These are phyloP conservation scores for Erebia epiphron DNA, from an alignment of 2,888 invertebrate genomes.

Conservation along the genomic window DNA sequence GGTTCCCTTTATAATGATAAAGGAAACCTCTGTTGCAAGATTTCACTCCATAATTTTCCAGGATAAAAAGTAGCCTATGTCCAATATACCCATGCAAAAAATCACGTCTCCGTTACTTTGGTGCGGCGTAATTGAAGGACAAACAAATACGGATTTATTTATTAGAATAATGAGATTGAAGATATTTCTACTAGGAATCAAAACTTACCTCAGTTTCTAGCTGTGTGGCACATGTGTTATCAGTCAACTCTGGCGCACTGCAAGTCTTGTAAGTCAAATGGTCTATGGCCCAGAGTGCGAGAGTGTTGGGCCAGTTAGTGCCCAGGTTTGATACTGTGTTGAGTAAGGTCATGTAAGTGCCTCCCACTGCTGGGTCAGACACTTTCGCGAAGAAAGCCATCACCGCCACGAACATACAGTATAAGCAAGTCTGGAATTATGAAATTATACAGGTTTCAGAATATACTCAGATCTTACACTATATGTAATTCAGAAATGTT, in stretches of 20 bases:
- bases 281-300: slow-evolving; percentile 96
- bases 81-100: too few relatives aligned
- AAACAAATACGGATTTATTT: too few relatives aligned
- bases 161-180: too few relatives aligned
- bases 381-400: slow-evolving; percentile 99
- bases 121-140: too few relatives aligned
- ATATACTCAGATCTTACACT: too few relatives aligned
- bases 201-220: slow-evolving; percentile 85
- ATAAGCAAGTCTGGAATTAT: slow-evolving; percentile 89
- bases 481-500: too few relatives aligned
- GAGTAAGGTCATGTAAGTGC: slow-evolving; percentile 99
- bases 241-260: slow-evolving; percentile 65
- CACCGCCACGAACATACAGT: slow-evolving; percentile 98
- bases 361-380: slow-evolving; percentile 97
- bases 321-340: slow-evolving; percentile 98
- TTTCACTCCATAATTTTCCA: too few relatives aligned
- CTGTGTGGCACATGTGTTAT: slow-evolving; percentile 85
- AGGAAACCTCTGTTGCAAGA: too few relatives aligned
- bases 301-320: slow-evolving; percentile 98
- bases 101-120: too few relatives aligned
- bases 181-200: too few relatives aligned
- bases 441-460: not conserved
- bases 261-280: slow-evolving; percentile 92
- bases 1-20: too few relatives aligned
- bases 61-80: too few relatives aligned